A percentile compares a stretch with the other conserved stretches of the same genome.
These are phyloP conservation scores for Mactra quadrangularis DNA, from an alignment of 1,140 invertebrate genomes.

Conservation along the genomic window DNA sequence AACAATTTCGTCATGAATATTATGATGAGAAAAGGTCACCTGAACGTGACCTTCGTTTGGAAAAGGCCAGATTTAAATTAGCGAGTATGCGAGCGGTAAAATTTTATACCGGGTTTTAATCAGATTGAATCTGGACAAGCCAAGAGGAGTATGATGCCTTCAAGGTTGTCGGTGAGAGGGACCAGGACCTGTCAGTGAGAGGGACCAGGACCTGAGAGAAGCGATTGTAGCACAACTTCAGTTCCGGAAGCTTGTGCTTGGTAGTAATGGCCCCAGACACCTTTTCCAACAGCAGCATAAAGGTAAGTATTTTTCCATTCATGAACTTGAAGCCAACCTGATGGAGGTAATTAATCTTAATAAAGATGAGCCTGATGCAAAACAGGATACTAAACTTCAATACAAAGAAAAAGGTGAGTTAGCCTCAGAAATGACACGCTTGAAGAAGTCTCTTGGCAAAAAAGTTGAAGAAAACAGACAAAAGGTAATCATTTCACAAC, in stretches of 20 bases:
- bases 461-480: conserved; percentile 9
- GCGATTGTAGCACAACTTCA: neutral
- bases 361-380: neutral
- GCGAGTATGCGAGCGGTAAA: too few relatives aligned
- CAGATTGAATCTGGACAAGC: too few relatives aligned
- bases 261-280: neutral
- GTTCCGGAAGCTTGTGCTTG: conserved; percentile 3
- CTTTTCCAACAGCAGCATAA: conserved; percentile 5
- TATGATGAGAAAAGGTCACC: too few relatives aligned
- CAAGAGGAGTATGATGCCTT: too few relatives aligned
- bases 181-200: too few relatives aligned
- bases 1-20: too few relatives aligned
- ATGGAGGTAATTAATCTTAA: conserved; percentile 1
- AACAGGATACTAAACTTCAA: neutral
- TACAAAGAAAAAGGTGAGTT: neutral
- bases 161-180: too few relatives aligned
- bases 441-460: neutral
- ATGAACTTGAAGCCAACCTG: neutral
- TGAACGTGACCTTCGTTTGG: too few relatives aligned
- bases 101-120: too few relatives aligned
- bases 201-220: too few relatives aligned
- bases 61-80: too few relatives aligned
- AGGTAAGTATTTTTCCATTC: conserved; percentile 1
- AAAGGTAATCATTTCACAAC: neutral
- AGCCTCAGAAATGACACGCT: neutral